phyloP scores from a whole-genome alignment of 2,797 vertebrate species.

The Muscicapa striata region DNA sequence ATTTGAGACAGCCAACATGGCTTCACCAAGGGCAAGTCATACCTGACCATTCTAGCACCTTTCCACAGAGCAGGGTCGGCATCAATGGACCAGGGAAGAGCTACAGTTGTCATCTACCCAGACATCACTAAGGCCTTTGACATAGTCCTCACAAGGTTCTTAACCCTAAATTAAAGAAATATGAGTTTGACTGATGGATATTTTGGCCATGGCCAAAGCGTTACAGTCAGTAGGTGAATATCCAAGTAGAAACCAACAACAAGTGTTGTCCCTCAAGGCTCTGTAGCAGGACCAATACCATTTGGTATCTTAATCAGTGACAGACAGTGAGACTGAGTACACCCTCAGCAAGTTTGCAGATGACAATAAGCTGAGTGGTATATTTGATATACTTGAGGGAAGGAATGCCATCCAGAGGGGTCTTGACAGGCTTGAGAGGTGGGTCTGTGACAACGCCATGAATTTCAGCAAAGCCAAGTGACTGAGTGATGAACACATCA shows the following conservation, averaged over 20 bases:
- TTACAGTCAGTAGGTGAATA: neutral
- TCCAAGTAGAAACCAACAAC: neutral
- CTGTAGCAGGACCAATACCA: neutral
- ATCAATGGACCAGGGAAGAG: neutral
- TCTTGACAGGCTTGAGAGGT: neutral
- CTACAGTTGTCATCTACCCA: too few relatives aligned
- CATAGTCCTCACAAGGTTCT: neutral
- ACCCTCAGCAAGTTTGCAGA: neutral
- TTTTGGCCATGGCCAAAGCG: neutral
- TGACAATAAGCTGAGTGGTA: neutral
- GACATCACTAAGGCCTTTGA: neutral
- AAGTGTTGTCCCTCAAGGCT: neutral
- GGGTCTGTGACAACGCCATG: neutral
- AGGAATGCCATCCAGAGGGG: neutral
- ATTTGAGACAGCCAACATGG: neutral
- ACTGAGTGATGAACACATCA: accelerated
- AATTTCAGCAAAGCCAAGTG: neutral
- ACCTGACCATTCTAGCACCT: neutral
- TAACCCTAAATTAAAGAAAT: neutral
- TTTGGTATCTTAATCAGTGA: neutral
- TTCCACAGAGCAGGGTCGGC: neutral
- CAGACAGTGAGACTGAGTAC: neutral
- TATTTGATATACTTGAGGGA: neutral
- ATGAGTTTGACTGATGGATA: neutral
- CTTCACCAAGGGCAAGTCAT: neutral